phyloP scores from a whole-genome alignment of 2,113 vertebrate genomes.

The Sebastes schlegelii region DNA sequence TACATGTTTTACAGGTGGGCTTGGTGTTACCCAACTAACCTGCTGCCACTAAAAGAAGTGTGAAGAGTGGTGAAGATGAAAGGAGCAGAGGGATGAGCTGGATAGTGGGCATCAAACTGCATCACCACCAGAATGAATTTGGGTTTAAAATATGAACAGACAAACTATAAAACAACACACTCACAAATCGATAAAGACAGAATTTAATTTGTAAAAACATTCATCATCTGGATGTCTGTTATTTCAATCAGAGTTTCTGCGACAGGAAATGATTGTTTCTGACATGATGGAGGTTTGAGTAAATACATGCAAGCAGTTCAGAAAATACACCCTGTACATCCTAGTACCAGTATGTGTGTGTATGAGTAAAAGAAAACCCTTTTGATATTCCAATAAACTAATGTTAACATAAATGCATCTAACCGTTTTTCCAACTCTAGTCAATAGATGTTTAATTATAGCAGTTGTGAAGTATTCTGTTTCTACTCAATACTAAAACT shows the following conservation, averaged over 20 bases:
- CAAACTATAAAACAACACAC: not conserved
- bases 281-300: constrained; percentile 10
- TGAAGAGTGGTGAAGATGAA: not conserved
- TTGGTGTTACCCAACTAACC: constrained; percentile 69
- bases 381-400: no score
- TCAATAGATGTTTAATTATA: no score
- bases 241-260: constrained; percentile 28
- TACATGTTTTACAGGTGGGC: constrained; percentile 70
- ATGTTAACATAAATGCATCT: no score
- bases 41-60: not conserved
- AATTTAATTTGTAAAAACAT: constrained; percentile 35
- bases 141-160: not conserved
- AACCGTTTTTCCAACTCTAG: no score
- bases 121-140: not conserved
- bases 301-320: not conserved
- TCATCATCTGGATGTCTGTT: constrained; percentile 23
- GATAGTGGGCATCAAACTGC: constrained; percentile 17
- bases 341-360: no score
- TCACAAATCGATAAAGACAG: not conserved
- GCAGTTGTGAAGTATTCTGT: no score
- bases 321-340: no score
- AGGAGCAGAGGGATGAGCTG: not conserved
- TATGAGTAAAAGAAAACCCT: no score
- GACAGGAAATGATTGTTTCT: constrained; percentile 30
- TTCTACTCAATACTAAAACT: no score